These are phyloP conservation scores for Hydrolagus affinis DNA, from an alignment of 2,113 vertebrate species.

Conservation along the genomic window DNA sequence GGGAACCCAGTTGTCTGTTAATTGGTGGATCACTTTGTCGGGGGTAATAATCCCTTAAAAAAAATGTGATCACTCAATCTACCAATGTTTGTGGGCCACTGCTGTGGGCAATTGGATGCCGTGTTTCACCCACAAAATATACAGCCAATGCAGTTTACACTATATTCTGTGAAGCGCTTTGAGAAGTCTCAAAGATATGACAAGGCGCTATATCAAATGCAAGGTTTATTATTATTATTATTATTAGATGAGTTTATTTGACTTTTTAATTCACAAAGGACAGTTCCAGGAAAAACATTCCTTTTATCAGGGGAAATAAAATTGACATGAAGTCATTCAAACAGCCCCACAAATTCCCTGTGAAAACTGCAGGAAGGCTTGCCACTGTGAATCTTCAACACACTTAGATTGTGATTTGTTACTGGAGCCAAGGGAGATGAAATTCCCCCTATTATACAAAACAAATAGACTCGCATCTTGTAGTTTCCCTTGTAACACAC, in stretches of 20 bases:
- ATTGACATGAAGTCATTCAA: neutral
- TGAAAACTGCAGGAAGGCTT: neutral
- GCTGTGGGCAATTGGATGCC: too few relatives aligned
- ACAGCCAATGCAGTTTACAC: too few relatives aligned
- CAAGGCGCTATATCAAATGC: too few relatives aligned
- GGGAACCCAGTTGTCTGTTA: too few relatives aligned
- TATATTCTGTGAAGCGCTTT: too few relatives aligned
- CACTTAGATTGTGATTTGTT: slow-evolving; percentile 8
- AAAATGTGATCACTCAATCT: too few relatives aligned
- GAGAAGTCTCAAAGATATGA: too few relatives aligned
- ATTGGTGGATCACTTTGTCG: too few relatives aligned
- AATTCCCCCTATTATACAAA: neutral
- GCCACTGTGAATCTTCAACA: neutral
- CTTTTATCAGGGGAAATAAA: neutral
- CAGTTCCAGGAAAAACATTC: neutral
- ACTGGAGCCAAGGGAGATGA: neutral
- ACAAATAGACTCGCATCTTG: neutral
- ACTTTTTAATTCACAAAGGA: too few relatives aligned
- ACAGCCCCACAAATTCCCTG: neutral
- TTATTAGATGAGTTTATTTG: neutral
- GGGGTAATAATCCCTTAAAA: too few relatives aligned
- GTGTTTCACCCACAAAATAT: too few relatives aligned
- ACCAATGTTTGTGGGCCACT: too few relatives aligned
- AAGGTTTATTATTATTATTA: neutral
- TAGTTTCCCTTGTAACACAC: neutral